Evolutionary conservation across 2,113 vertebrate species (phyloP).

Genomic region (Microcebus lehilahytsara): DNA sequence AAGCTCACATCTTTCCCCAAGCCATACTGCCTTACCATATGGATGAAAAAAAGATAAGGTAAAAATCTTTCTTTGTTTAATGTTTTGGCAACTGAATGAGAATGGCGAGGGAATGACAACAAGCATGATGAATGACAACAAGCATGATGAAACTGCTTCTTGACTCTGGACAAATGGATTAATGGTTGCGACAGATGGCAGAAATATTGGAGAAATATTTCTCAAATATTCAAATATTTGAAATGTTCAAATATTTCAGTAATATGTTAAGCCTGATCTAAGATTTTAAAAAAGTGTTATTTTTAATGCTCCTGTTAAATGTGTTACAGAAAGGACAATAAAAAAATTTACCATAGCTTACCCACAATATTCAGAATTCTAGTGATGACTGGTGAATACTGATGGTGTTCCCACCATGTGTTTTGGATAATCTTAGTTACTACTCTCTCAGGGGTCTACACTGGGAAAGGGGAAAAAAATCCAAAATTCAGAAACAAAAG

Average conservation of each 20-base stretch:
- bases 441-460: not conserved
- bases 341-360: not conserved
- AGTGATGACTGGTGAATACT: not conserved
- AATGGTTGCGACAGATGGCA: not conserved
- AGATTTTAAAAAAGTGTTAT: not conserved
- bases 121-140: not conserved
- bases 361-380: not conserved
- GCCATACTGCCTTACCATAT: not conserved
- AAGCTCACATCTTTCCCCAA: not conserved
- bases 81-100: not conserved
- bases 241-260: no score
- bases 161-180: not conserved
- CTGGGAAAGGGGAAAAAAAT: not conserved
- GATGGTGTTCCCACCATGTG: not conserved
- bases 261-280: not conserved
- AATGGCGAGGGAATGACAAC: not conserved
- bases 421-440: not conserved
- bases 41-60: not conserved
- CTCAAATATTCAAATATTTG: no score
- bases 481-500: not conserved
- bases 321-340: not conserved
- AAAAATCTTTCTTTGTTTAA: slow-evolving; percentile 6
- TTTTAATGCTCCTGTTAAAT: not conserved
- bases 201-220: no score
- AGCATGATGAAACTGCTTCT: not conserved